Evolutionary conservation across 1,140 invertebrate species (phyloP), one percentile per base, ranked within the genome.

Genomic region (Carcinoscorpius rotundicauda): DNA sequence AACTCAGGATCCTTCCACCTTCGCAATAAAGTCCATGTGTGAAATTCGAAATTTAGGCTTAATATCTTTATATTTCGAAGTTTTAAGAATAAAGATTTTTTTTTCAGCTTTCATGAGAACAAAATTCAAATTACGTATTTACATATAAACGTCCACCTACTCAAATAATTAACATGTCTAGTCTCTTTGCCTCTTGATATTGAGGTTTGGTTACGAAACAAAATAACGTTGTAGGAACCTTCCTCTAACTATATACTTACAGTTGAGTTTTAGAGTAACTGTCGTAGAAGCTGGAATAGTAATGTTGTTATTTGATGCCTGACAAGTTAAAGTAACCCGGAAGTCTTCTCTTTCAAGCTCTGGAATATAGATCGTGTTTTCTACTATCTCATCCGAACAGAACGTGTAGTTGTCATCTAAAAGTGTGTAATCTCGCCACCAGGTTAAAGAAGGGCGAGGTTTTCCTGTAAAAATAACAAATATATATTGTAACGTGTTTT

Each of bases 261-360:
- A 58, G 60, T 72, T 74, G 68, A 75, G 68, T 56, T 75, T 73
- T 1, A 75, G 57, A n/a, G 68, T 68, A 53, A 76, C 70, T 8
- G 72, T 68, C n/a, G 71, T 69, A 49, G 70, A 63, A 63, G 67
- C 66, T 4, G 74, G 73, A 57, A 64, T 84, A 50, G 86, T 85
- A 48, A 91, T 82, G 70, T 84, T 81, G 4, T 88, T 92, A 76
- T 93, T 93, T 68, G 84, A 80, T 9, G 89, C 88, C 74, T 88
- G 86, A 74, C 89, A 93, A 52, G 88, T 90, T 75, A 90, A 88
- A 69, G 89, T 85, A 3, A 87, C 84, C 65, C 88, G 85, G 63
- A 91, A 82, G 78, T 92, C 86, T n/a, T 85, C 83, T 55, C 90
- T 80, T 51, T 82, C 81, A 61, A 92, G 82, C 11, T 83, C 81